Base-by-base conservation (phyloP, 2,113 vertebrate genomes). In the Pterocles orientalis region DNA sequence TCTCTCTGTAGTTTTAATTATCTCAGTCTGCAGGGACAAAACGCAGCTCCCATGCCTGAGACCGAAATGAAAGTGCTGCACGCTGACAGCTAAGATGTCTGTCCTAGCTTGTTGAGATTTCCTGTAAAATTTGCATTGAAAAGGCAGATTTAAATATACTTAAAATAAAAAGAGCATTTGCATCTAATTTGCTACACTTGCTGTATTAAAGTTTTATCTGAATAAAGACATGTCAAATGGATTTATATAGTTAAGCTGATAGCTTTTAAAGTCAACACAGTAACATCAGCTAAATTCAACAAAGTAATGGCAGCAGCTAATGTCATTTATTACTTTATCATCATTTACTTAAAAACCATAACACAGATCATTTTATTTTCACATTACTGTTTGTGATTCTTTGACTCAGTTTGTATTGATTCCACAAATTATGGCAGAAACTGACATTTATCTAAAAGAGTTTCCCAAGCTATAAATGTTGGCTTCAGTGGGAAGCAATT, bases 141-240 rank as follows among this genome's bases (percentile, higher is more conserved):
- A 99, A 98, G 98, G 98, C 98, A 98, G 99, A 99, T 99, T 98
- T 98, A 99, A 98, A 98, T 99, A 98, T 98, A 98, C 98, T 97
- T 98, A 98, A 98, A 99, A 99, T 98, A 98, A 99, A 99, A 99
- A 99, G 98, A 98, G 98, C 98, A 99, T 99, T 99, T 99, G 99
- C 99, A 99, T 99, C 98, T 98, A 97, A 99, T 99, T 99, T 99
- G 98, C 99, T 98, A 99, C 98, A 98, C 98, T 99, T 98, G 98
- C 98, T 98, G 99, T 98, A 99, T 99, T 99, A 98, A 99, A 99
- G 98, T 99, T 99, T 99, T 99, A 99, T 99, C 98, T 98, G 98
- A 99, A 99, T 99, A 99, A 99, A 99, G 99, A 99, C 98, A 98
- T 98, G 98, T 99, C 99, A 99, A 98, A 99, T 98, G 99, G 99